These are phyloP conservation scores for Mesopsocus fuscifrons DNA, from an alignment of 2,888 invertebrate genomes.

Conservation along the genomic window DNA sequence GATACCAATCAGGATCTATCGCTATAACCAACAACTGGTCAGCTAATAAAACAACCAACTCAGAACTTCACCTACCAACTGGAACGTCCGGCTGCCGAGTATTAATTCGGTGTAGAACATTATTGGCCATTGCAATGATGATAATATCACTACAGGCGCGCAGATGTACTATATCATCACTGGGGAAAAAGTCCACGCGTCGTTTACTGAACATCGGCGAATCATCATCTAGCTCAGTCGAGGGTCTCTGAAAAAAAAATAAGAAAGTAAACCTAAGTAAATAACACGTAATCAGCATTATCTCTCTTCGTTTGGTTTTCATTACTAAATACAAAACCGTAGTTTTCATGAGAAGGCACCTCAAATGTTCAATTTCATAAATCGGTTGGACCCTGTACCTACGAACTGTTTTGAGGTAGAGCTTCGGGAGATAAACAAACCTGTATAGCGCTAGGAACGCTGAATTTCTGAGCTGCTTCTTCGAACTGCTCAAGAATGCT, in stretches of 20 bases:
- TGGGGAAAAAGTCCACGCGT: constrained; percentile 60
- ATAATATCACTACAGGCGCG: constrained; percentile 66
- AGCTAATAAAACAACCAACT: too few species aligned
- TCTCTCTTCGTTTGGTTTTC: constrained; percentile 30
- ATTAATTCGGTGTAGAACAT: constrained; percentile 61
- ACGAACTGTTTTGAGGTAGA: too few species aligned
- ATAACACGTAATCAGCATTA: constrained; percentile 20
- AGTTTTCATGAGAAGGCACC: too few species aligned
- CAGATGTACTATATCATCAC: constrained; percentile 59
- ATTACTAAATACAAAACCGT: too few species aligned
- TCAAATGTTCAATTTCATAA: too few species aligned
- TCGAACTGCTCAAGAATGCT: constrained; percentile 73
- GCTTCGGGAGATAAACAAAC: too few species aligned
- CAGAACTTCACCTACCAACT: constrained; percentile 61
- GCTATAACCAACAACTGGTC: too few species aligned
- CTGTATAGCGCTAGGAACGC: constrained; percentile 5
- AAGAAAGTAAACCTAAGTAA: constrained; percentile 7
- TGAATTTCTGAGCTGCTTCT: constrained; percentile 42
- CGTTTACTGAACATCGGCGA: constrained; percentile 74
- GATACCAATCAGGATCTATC: too few species aligned
- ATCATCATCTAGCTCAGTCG: constrained; percentile 46
- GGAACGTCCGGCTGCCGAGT: constrained; percentile 55
- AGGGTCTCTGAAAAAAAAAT: constrained; percentile 24
- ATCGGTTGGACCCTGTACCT: too few species aligned
- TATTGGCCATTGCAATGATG: constrained; percentile 67